Evolutionary conservation across 2,113 vertebrate genomes (phyloP).

Genomic region (Morone chrysops): DNA sequence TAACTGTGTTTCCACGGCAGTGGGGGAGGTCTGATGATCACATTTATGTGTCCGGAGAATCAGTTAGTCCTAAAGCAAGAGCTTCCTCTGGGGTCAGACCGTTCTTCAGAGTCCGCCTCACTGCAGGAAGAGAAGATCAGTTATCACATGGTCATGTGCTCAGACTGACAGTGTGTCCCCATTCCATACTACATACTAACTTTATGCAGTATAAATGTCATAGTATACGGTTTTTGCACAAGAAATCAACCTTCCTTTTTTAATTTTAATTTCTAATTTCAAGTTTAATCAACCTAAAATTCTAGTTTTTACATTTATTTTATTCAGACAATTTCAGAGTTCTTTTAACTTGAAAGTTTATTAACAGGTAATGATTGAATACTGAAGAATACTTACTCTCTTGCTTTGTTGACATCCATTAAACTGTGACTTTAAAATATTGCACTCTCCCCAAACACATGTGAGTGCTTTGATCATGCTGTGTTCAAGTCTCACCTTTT

Average conservation of each 20-base stretch:
- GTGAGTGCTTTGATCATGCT: too few relatives aligned
- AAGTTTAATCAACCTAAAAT: too few relatives aligned
- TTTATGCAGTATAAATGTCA: not conserved
- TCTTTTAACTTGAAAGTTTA: too few relatives aligned
- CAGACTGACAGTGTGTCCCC: too few relatives aligned
- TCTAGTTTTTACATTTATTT: too few relatives aligned
- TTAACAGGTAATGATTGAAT: too few relatives aligned
- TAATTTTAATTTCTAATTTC: not conserved
- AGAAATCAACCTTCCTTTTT: not conserved
- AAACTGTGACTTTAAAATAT: not conserved
- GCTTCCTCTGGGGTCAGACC: constrained; percentile 95
- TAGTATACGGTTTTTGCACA: not conserved
- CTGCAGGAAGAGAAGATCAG: constrained; percentile 72
- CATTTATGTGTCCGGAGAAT: constrained; percentile 88
- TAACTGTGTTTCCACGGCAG: constrained; percentile 7
- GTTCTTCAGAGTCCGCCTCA: constrained; percentile 94
- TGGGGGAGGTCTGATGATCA: constrained; percentile 60
- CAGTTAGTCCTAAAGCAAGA: constrained; percentile 90
- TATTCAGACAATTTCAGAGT: too few relatives aligned
- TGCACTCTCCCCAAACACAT: too few relatives aligned
- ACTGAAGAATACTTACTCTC: too few relatives aligned
- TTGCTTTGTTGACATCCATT: too few relatives aligned
- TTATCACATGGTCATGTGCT: too few relatives aligned
- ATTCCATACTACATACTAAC: not conserved
- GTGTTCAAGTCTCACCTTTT: too few relatives aligned